Percentiles rank a stretch among this genome's conserved stretches.
Evolutionary conservation across 2,797 vertebrate genomes (phyloP).

Genomic region (Dallia pectoralis): DNA sequence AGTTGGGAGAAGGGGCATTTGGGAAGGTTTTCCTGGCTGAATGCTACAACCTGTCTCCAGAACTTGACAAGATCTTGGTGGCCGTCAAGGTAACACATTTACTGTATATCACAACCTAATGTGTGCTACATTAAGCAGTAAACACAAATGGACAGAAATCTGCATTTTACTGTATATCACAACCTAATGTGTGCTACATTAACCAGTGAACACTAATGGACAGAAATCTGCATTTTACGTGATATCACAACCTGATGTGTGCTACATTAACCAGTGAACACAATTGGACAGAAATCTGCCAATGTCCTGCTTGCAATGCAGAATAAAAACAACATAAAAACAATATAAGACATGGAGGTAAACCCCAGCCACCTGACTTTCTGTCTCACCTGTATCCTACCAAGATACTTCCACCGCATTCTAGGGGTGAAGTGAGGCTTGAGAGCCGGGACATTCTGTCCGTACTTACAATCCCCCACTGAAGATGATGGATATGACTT

Average conservation of each 20-base stretch:
- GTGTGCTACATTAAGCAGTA: not conserved
- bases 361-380: slow-evolving; percentile 14
- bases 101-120: not conserved
- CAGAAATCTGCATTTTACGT: no score
- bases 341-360: slow-evolving; percentile 35
- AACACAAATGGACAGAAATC: not conserved
- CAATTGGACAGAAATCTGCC: no score
- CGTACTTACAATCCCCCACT: not conserved
- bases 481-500: not conserved
- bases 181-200: no score
- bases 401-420: not conserved
- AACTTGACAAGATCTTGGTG: slow-evolving; percentile 95
- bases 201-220: no score
- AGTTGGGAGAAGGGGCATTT: slow-evolving; percentile 96
- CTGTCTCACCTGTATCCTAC: slow-evolving; percentile 26
- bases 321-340: slow-evolving; percentile 61
- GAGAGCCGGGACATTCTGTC: not conserved
- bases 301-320: slow-evolving; percentile 48
- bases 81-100: slow-evolving; percentile 88
- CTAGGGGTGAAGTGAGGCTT: not conserved
- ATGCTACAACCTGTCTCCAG: slow-evolving; percentile 92
- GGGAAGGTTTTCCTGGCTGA: slow-evolving; percentile 97
- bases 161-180: no score
- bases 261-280: no score
- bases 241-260: not conserved